Evolutionary conservation across 2,888 invertebrate genomes (phyloP).

Genomic region (Synergus japonicus): DNA sequence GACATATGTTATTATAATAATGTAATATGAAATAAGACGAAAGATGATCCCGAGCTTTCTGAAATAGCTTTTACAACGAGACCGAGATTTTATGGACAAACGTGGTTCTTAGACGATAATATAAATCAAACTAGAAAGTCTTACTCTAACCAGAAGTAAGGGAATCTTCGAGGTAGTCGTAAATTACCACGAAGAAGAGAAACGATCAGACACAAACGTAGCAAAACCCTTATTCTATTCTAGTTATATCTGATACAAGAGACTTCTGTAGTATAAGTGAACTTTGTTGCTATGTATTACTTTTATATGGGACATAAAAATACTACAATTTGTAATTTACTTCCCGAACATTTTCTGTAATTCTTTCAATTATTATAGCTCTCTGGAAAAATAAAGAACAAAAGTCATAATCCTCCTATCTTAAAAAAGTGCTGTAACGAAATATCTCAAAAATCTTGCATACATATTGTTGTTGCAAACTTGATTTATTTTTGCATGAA

Average conservation of each 20-base stretch:
- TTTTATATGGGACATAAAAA: neutral
- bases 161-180: conserved; percentile 33
- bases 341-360: neutral
- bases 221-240: conserved; percentile 10
- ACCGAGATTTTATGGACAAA: conserved; percentile 9
- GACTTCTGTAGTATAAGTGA: neutral
- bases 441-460: no score
- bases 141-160: conserved; percentile 8
- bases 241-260: conserved; percentile 23
- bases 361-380: neutral
- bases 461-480: neutral
- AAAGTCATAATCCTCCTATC: neutral
- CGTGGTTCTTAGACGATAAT: neutral
- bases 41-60: neutral
- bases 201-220: conserved; percentile 32
- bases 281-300: neutral
- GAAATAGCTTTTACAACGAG: neutral
- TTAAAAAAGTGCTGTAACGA: neutral
- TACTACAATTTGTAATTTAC: neutral
- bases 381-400: neutral
- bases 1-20: no score
- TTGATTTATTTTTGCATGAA: no score
- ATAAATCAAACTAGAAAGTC: conserved; percentile 28
- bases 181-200: conserved; percentile 19
- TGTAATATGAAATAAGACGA: neutral